phyloP scores from a whole-genome alignment of 2,888 invertebrate genomes.

The Quadroppia sp. region DNA sequence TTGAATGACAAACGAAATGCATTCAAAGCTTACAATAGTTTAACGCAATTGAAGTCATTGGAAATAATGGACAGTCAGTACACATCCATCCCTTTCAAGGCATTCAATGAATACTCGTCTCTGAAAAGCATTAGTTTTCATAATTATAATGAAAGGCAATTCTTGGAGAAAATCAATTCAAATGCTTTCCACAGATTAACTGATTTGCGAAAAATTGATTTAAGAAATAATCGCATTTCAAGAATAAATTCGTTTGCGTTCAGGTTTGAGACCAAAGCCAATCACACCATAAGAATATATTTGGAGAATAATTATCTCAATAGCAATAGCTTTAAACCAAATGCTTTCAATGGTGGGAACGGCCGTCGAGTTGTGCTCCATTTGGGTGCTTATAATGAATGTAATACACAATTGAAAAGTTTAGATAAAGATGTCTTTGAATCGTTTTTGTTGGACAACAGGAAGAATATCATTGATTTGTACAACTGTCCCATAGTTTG shows the following conservation, averaged over 20 bases:
- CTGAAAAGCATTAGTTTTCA: conserved; percentile 32
- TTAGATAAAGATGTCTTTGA: conserved; percentile 35
- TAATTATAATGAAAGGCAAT: conserved; percentile 21
- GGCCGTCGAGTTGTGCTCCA: conserved; percentile 32
- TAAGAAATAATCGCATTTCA: conserved; percentile 37
- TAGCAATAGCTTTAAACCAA: conserved; percentile 26
- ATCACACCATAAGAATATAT: conserved; percentile 32
- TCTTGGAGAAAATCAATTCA: conserved; percentile 12
- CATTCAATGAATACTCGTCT: conserved; percentile 29
- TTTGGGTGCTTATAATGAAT: conserved; percentile 36
- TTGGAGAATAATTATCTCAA: conserved; percentile 34
- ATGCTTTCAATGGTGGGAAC: conserved; percentile 38
- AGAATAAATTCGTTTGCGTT: conserved; percentile 37
- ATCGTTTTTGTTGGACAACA: conserved; percentile 33
- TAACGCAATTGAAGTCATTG: conserved; percentile 10
- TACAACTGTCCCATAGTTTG: conserved; percentile 41
- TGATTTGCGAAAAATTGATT: conserved; percentile 21
- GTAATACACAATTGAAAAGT: conserved; percentile 4
- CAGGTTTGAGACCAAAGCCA: conserved; percentile 6
- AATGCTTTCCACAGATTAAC: conserved; percentile 25
- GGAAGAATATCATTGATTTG: conserved; percentile 34
- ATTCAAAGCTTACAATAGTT: conserved; percentile 35
- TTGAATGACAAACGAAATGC: background rate
- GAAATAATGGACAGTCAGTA: conserved; percentile 24
- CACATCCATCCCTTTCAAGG: conserved; percentile 29